A percentile compares a stretch with the other conserved stretches of the same genome.
phyloP scores from a whole-genome alignment of 2,888 invertebrate species.

The Taenaris catops region DNA sequence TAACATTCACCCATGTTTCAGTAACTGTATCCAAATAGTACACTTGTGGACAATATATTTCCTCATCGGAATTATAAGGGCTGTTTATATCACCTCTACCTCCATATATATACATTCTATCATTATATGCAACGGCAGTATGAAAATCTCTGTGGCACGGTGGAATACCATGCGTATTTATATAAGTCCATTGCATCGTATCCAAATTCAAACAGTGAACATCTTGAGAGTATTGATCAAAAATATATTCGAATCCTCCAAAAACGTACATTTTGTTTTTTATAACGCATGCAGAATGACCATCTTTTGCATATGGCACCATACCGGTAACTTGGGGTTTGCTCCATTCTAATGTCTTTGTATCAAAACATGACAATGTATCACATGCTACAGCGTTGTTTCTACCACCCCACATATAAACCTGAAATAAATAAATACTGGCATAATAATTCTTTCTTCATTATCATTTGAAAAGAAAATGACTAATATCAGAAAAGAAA shows the following conservation, averaged over 20 bases:
- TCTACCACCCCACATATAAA: conserved; percentile 95
- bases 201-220: conserved; percentile 87
- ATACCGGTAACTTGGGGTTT: conserved; percentile 83
- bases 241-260: conserved; percentile 94
- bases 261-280: conserved; percentile 91
- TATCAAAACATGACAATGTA: conserved; percentile 89
- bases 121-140: conserved; percentile 87
- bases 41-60: conserved; percentile 89
- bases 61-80: conserved; percentile 77
- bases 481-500: no score
- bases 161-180: conserved; percentile 81
- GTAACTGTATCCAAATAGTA: conserved; percentile 86
- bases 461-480: no score
- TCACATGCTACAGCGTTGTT: conserved; percentile 92
- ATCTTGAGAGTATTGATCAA: conserved; percentile 89
- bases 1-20: conserved; percentile 83
- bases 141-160: conserved; percentile 93
- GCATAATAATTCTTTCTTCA: no score
- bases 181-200: conserved; percentile 85
- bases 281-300: conserved; percentile 93
- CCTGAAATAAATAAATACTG: conserved; percentile 43
- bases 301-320: conserved; percentile 91
- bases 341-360: conserved; percentile 84
- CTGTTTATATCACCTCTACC: conserved; percentile 88
- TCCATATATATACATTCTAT: conserved; percentile 94